Percentiles rank a stretch among this genome's conserved stretches.
phyloP scores from a whole-genome alignment of 2,888 invertebrate genomes.

The Macropis europaea region DNA sequence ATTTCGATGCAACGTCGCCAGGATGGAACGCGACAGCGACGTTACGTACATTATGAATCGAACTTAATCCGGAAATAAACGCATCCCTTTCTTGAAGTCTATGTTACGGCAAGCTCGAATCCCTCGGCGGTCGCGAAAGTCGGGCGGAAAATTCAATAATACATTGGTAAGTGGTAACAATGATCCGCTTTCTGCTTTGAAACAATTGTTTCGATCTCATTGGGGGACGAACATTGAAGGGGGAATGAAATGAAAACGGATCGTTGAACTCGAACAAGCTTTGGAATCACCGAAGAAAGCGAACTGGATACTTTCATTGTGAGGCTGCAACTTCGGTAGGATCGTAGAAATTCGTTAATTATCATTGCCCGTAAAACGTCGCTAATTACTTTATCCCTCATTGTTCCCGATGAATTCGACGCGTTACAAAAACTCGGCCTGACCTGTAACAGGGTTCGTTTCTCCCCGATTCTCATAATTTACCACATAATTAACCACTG shows the following conservation, averaged over 20 bases:
- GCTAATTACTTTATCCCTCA: conserved; percentile 31
- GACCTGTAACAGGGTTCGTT: background rate
- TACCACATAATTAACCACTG: conserved; percentile 2
- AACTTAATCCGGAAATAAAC: too few relatives aligned
- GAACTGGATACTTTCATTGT: conserved; percentile 35
- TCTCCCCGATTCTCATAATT: background rate
- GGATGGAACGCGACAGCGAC: too few relatives aligned
- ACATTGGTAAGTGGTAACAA: conserved; percentile 10
- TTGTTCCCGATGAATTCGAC: conserved; percentile 18
- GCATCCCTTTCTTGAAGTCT: background rate
- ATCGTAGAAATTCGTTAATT: conserved; percentile 39
- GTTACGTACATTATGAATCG: too few relatives aligned
- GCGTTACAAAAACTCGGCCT: conserved; percentile 14
- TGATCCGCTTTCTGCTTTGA: conserved; percentile 5
- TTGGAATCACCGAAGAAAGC: conserved; percentile 10
- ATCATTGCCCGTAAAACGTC: conserved; percentile 30
- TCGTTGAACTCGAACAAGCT: conserved; percentile 26
- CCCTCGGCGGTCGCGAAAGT: background rate
- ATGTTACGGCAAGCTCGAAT: background rate
- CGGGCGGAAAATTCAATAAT: conserved; percentile 13
- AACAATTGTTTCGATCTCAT: conserved; percentile 28
- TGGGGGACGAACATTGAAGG: background rate
- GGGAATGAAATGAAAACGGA: conserved; percentile 19
- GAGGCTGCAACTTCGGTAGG: conserved; percentile 1
- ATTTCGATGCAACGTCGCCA: too few relatives aligned